These are phyloP conservation scores for Kryptopterus vitreolus DNA, from an alignment of 2,797 vertebrate species.

Conservation along the genomic window DNA sequence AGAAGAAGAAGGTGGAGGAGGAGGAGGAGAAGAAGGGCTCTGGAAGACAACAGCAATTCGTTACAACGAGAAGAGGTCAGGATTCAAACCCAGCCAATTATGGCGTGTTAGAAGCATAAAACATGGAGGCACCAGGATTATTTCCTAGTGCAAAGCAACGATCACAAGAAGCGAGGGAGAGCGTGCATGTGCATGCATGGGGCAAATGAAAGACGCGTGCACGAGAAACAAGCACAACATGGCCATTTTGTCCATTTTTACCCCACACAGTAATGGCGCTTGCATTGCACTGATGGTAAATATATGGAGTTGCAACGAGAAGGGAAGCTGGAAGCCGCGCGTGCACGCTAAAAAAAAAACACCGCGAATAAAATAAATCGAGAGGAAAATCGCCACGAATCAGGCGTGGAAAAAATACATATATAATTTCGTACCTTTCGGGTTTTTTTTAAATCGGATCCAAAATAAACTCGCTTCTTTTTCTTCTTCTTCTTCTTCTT, in stretches of 20 bases:
- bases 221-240: constrained; percentile 54
- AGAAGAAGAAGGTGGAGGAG: too few species aligned
- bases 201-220: constrained; percentile 14
- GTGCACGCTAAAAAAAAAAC: not conserved
- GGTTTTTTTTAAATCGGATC: constrained; percentile 55
- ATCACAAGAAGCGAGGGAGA: too few species aligned
- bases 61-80: constrained; percentile 19
- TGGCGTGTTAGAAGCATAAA: not conserved
- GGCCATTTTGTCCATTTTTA: constrained; percentile 80
- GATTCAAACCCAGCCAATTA: not conserved
- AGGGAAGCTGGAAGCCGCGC: not conserved
- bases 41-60: constrained; percentile 5
- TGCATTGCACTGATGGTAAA: constrained; percentile 68
- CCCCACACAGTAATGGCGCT: constrained; percentile 77
- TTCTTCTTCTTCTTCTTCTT: constrained; percentile 62
- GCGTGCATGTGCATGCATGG: constrained; percentile 33
- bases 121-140: not conserved
- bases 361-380: too few species aligned
- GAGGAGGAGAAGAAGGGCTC: not conserved
- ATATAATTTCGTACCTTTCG: constrained; percentile 65
- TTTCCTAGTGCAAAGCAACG: not conserved
- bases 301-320: constrained; percentile 59
- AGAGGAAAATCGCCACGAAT: too few species aligned
- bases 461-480: constrained; percentile 37
- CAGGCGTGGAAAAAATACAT: not conserved